Evolutionary conservation across 2,888 invertebrate species (phyloP), one percentile per base, ranked within the genome.

Genomic region (Disparrhopalites patrizii): DNA sequence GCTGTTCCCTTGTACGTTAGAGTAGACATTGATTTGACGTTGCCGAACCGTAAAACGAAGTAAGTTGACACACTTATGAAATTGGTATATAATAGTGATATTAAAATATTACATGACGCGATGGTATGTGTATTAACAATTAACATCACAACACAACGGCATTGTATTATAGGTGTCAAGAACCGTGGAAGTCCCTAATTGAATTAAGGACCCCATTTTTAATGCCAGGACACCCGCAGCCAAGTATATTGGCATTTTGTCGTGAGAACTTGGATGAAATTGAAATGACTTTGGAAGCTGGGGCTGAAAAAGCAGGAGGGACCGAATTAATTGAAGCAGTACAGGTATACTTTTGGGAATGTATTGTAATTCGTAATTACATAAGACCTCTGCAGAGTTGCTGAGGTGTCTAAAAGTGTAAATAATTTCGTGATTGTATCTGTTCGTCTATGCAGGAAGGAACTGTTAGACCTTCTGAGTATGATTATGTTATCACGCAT

Each of bases 11-110:
- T 95, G 0, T 83, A 83, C 71, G 85, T 89, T 2, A 80, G 84
- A 38, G 81, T 94, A 65, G 93, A 94, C 78, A 79, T 94, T 3
- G 88, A 94, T 77, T 89, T 94, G 89, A 83, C 83, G 71, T 86
- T 65, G 58, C 75, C 75, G 0, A 71, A 70, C 38, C 60, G 74
- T 23, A 64, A 65, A 8, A 72, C 68, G 7, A 73, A 74, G 75
- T 75, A 68, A 62, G 57, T 50, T 8, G 4, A 43, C 23, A 54
- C 25, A 27, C 10, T 4, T 51, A 54, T 13, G 15, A 33, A 30
- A 23, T 15, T 10, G 18, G 18, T 36, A 52, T 23, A 8, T 18
- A 38, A 38, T 38, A n/a, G n/a, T n/a, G n/a, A n/a, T n/a, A n/a
- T n/a, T n/a, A n/a, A n/a, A 52, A 7, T 52, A 10, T 10, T 25